Percentiles rank a stretch among this genome's conserved stretches.
Evolutionary conservation across 2,113 vertebrate species (phyloP).

Genomic region (Athene noctua): DNA sequence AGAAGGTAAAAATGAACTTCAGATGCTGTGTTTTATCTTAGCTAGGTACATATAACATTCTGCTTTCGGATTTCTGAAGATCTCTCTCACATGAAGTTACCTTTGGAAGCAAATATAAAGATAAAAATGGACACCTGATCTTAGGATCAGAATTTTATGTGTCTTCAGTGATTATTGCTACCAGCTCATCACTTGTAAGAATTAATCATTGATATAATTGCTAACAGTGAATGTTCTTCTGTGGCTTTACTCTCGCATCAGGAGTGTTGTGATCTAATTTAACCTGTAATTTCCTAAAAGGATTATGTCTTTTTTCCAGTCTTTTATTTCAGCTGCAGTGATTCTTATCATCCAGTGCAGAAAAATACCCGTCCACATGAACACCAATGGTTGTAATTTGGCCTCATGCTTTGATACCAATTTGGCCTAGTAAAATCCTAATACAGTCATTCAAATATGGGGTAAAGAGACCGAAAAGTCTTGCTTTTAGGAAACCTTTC

Average conservation of each 20-base stretch:
- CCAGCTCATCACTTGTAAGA: not conserved
- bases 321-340: not conserved
- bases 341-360: not conserved
- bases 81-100: not conserved
- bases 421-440: not conserved
- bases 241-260: not conserved
- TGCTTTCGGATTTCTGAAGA: not conserved
- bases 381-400: not conserved
- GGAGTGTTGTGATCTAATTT: not conserved
- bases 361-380: not conserved
- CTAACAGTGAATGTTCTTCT: not conserved
- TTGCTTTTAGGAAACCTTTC: not conserved
- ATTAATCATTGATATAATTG: not conserved
- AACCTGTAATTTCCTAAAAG: not conserved
- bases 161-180: not conserved
- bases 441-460: not conserved
- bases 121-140: not conserved
- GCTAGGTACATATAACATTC: not conserved
- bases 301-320: not conserved
- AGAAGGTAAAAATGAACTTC: not conserved
- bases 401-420: not conserved
- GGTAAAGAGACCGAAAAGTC: not conserved
- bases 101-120: not conserved
- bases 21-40: not conserved
- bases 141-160: not conserved